phyloP scores from a whole-genome alignment of 2,113 vertebrate species.

The Hypocryptadius cinnamomeus region DNA sequence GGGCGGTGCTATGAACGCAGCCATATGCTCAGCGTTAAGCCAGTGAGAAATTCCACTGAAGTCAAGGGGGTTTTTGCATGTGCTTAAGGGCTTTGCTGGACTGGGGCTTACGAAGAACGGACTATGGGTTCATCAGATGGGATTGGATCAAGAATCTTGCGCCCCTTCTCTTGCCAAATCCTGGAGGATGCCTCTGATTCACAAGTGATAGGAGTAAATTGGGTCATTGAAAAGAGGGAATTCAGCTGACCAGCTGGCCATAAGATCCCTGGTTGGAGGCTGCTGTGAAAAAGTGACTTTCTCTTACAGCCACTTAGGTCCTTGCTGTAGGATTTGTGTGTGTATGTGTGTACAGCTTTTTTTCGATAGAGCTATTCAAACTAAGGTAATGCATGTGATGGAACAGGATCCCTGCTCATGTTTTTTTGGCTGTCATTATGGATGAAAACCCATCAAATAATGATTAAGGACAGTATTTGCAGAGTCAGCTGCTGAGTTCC shows the following conservation, averaged over 20 bases:
- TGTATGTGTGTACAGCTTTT: not conserved
- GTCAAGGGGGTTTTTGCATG: slow-evolving; percentile 36
- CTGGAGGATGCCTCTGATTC: slow-evolving; percentile 29
- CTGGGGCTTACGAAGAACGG: not conserved
- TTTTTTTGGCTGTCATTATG: not conserved
- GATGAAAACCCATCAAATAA: slow-evolving; percentile 2
- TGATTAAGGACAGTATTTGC: slow-evolving; percentile 33
- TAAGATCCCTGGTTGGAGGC: not conserved
- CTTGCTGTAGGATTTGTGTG: not conserved
- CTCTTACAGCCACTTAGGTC: not conserved
- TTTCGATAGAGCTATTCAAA: not conserved
- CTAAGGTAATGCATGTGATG: not conserved
- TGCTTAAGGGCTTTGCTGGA: slow-evolving; percentile 57
- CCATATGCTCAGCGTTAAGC: slow-evolving; percentile 44
- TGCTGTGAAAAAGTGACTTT: not conserved
- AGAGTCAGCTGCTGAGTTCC: slow-evolving; percentile 18
- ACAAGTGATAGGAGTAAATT: slow-evolving; percentile 2
- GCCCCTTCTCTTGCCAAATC: slow-evolving; percentile 39
- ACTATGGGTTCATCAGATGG: not conserved
- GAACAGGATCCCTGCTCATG: not conserved
- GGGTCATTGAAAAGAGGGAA: not conserved
- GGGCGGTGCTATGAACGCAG: not conserved
- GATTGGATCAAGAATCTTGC: slow-evolving; percentile 51
- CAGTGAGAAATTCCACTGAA: slow-evolving; percentile 61
- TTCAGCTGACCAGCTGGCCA: not conserved